Evolutionary conservation across 2,113 vertebrate species (phyloP).

Genomic region (Merops nubicus): DNA sequence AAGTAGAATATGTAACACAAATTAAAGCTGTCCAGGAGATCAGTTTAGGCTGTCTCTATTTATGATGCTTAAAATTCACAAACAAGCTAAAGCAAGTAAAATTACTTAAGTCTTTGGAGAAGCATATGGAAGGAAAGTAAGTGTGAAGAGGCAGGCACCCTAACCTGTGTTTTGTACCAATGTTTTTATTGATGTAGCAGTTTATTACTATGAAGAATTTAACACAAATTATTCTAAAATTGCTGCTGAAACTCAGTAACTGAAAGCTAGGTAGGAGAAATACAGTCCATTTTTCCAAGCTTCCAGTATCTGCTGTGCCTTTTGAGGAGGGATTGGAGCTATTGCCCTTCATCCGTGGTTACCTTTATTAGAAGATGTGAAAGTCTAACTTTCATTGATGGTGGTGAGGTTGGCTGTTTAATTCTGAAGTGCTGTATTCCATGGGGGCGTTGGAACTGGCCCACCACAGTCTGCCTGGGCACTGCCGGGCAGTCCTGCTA

Average conservation of each 20-base stretch:
- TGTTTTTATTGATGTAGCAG: background rate
- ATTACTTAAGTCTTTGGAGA: background rate
- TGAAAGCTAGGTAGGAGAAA: background rate
- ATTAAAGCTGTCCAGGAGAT: background rate
- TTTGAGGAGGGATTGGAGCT: background rate
- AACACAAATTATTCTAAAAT: background rate
- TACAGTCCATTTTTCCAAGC: background rate
- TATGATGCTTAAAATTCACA: background rate
- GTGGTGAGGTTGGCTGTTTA: background rate
- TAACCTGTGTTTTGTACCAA: background rate
- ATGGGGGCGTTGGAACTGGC: background rate
- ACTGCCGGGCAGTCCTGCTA: background rate
- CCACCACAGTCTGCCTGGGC: background rate
- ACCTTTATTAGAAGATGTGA: background rate
- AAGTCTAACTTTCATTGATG: background rate
- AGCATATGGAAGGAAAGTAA: rapidly evolving
- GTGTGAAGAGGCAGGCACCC: background rate
- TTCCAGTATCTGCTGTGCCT: background rate
- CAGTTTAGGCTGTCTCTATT: background rate
- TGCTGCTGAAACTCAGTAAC: background rate
- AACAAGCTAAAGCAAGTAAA: background rate
- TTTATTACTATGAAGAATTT: background rate
- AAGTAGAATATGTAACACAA: background rate
- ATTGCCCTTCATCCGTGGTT: background rate
- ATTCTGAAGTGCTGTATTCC: background rate